Evolutionary conservation across 2,888 invertebrate genomes (phyloP).

Genomic region (Cataglyphis cursor): DNA sequence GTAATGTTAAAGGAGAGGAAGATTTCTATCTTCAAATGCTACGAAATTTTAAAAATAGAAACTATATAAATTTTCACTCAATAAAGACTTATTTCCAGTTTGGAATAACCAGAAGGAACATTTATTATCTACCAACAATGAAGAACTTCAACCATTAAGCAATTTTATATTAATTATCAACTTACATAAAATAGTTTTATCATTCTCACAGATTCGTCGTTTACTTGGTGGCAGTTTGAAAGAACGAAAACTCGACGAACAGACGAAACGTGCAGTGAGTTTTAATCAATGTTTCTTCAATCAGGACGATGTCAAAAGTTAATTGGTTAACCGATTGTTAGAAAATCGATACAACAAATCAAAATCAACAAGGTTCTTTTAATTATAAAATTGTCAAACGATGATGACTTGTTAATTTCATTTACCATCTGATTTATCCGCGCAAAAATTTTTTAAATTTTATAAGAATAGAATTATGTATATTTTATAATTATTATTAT

Average conservation of each 20-base stretch:
- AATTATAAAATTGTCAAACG: conserved; percentile 6
- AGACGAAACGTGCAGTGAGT: conserved; percentile 91
- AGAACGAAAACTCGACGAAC: conserved; percentile 90
- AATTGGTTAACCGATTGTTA: conserved; percentile 33
- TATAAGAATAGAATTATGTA: neutral
- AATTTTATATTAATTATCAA: conserved; percentile 65
- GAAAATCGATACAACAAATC: neutral
- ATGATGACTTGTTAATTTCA: neutral
- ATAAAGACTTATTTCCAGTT: neutral
- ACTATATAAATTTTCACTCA: neutral
- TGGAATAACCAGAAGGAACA: neutral
- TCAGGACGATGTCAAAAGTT: conserved; percentile 20
- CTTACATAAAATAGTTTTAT: conserved; percentile 77
- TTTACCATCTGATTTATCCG: neutral
- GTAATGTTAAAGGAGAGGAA: neutral
- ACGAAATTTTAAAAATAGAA: neutral
- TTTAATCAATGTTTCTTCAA: conserved; percentile 71
- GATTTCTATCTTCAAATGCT: neutral
- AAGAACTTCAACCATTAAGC: conserved; percentile 25
- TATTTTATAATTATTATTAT: conserved; percentile 1
- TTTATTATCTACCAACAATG: neutral
- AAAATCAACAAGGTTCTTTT: conserved; percentile 8
- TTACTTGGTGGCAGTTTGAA: conserved; percentile 91
- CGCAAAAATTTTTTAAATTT: neutral
- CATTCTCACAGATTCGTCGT: conserved; percentile 90